Evolutionary conservation across 1,140 invertebrate species (phyloP).

Genomic region (Planococcus citri): DNA sequence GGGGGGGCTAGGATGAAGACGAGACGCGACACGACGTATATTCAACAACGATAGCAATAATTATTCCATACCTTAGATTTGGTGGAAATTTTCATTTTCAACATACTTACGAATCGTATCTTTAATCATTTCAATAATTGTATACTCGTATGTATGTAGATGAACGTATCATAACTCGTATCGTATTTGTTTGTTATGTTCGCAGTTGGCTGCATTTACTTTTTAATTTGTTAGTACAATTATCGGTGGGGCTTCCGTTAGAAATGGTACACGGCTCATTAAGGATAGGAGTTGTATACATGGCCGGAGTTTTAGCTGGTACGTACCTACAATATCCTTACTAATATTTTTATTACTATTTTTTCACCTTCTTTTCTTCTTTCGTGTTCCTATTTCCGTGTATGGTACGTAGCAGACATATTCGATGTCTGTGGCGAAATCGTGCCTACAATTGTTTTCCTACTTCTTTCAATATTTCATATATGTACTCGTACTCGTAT

Average conservation of each 20-base stretch:
- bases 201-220: conserved; percentile 84
- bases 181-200: conserved; percentile 32
- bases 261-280: conserved; percentile 94
- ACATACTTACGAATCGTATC: no score
- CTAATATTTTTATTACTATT: background rate
- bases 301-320: conserved; percentile 84
- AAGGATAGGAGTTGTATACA: conserved; percentile 79
- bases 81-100: no score
- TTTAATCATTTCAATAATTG: no score
- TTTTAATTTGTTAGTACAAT: conserved; percentile 87
- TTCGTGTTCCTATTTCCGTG: no score
- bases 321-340: conserved; percentile 28
- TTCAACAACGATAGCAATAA: no score
- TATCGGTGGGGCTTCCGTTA: conserved; percentile 77
- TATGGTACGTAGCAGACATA: no score
- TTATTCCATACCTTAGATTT: no score
- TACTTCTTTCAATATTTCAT: background rate
- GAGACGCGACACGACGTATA: no score
- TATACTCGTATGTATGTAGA: no score
- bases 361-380: conserved; percentile 27
- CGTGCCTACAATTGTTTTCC: background rate
- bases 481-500: background rate
- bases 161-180: no score
- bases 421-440: background rate
- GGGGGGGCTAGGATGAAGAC: no score